Evolutionary conservation across 2,113 vertebrate genomes (phyloP).

Genomic region (Poeciliopsis retropinna): DNA sequence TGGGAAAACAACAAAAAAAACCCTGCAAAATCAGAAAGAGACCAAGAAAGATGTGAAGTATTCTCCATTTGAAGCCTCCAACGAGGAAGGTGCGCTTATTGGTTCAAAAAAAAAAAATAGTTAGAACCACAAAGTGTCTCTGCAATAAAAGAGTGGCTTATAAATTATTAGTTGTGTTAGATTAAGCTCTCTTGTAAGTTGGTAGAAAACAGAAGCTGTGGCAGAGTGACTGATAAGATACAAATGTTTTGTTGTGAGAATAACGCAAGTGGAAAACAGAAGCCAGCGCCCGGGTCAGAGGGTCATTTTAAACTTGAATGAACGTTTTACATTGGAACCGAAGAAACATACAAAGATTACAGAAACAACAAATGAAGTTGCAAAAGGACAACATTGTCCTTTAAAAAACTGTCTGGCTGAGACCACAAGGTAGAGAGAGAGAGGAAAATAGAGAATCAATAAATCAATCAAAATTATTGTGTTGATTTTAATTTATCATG

Average conservation of each 20-base stretch:
- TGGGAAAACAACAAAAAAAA: neutral
- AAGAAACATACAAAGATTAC: no score
- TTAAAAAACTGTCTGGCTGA: no score
- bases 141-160: neutral
- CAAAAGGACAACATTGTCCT: no score
- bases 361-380: no score
- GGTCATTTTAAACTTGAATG: no score
- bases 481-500: no score
- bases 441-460: no score
- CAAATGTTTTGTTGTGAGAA: neutral
- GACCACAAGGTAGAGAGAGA: no score
- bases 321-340: no score
- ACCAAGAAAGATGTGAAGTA: neutral
- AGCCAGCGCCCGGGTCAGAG: no score
- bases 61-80: conserved; percentile 15
- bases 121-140: neutral
- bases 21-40: neutral
- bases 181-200: neutral
- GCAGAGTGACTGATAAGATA: neutral
- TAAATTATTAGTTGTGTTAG: neutral
- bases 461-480: no score
- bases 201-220: neutral
- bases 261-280: neutral
- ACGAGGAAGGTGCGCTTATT: neutral
- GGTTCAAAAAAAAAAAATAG: neutral